These are phyloP conservation scores for Chloroceryle inda DNA, from an alignment of 2,797 vertebrate species.

Conservation along the genomic window DNA sequence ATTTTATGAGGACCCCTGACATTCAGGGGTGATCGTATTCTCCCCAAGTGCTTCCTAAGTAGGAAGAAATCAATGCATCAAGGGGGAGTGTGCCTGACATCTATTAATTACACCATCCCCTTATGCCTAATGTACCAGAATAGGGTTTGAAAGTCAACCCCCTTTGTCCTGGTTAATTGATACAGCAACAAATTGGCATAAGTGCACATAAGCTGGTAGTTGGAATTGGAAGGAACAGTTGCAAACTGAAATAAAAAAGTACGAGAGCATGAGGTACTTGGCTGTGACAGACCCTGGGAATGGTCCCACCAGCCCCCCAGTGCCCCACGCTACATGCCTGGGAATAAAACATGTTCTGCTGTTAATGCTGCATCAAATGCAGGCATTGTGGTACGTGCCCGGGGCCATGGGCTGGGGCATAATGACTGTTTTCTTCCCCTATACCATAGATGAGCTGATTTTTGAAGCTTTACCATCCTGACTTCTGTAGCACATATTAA, in stretches of 20 bases:
- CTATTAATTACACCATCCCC: constrained; percentile 37
- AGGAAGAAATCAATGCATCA: constrained; percentile 6
- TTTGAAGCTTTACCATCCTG: neutral
- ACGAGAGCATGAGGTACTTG: neutral
- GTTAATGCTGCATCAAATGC: neutral
- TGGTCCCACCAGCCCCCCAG: neutral
- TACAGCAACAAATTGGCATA: neutral
- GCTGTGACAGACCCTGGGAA: neutral
- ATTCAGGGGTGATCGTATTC: neutral
- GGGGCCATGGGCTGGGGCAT: neutral
- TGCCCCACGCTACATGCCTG: neutral
- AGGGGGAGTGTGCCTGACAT: neutral
- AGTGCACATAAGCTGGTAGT: neutral
- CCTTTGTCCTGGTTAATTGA: constrained; percentile 13
- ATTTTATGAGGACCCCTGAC: constrained; percentile 30
- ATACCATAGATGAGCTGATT: neutral
- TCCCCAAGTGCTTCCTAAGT: neutral
- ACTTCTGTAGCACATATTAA: constrained; percentile 26
- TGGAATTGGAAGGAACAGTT: neutral
- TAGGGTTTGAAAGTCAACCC: neutral
- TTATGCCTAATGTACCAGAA: neutral
- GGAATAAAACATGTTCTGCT: neutral
- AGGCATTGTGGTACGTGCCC: neutral
- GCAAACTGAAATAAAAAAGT: neutral
- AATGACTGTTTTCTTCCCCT: constrained; percentile 16